Base-by-base conservation (phyloP, 2,888 invertebrate species). In the Tethea ocularis region DNA sequence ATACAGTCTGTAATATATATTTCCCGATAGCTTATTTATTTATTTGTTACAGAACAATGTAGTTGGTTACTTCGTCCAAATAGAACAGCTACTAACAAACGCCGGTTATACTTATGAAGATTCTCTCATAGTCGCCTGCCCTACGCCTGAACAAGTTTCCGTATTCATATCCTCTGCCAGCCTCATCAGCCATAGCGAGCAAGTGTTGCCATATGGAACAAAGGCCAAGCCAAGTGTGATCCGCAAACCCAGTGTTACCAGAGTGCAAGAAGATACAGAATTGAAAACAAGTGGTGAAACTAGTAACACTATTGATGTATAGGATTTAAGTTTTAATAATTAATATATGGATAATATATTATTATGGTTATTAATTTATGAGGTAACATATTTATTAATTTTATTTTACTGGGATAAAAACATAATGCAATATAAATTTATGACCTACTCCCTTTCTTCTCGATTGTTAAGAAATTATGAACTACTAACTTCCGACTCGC, bases 61-160 rank as follows among this genome's bases (percentile, higher is more conserved):
- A 0, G 97, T 98, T 7, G 97, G 96, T 55, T 95, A 95, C 38
- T 99, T 98, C 88, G 95, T 97, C 10, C 97, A 97, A 86, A 86
- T 99, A 51, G 96, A 96, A 71, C 97, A 97, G 81, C 89, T 96
- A 22, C 89, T 99, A 13, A 88, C 95, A 1, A 94, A 94, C 64
- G 95, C 96, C 29, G 95, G 96, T 57, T 99, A 98, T 82, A 94
- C 95, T 0, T 94, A 95, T 33, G 99, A 99, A 78, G 97, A 98
- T 74, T 94, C 95, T 60, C 93, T 96, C 58, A 95, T 98, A 57
- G 96, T 98, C 5, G 98, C 96, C 11, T 98, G 98, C 78, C 99
- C 99, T 0, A 96, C 98, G 1, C 96, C 97, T 2, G 99, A 99
- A 81, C 99, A 99, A 91, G 95, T 99, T 13, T 97, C 97, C n/a